These are phyloP conservation scores for Drepanosiphum platanoidis DNA, from an alignment of 2,888 invertebrate genomes.

Conservation along the genomic window DNA sequence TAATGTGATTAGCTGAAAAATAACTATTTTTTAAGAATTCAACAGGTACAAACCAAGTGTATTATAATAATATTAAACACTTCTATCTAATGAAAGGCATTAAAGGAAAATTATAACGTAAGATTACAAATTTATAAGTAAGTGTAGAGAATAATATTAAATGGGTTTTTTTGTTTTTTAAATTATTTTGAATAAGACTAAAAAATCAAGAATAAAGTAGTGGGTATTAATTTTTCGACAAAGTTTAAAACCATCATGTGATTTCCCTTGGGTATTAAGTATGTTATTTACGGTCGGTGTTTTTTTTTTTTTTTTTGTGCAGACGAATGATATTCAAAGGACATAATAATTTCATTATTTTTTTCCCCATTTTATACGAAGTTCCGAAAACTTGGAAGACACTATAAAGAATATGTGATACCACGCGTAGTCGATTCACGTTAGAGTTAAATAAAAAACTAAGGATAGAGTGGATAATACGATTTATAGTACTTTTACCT, in stretches of 20 bases:
- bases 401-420: slow-evolving; percentile 33
- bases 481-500: slow-evolving; percentile 43
- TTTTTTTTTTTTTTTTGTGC: slow-evolving; percentile 15
- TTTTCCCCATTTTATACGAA: slow-evolving; percentile 17
- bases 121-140: not conserved
- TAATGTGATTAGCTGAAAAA: too few species aligned
- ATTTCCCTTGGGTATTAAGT: slow-evolving; percentile 51
- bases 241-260: slow-evolving; percentile 58
- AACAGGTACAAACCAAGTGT: not conserved
- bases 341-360: slow-evolving; percentile 59
- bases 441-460: slow-evolving; percentile 36
- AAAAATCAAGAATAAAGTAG: slow-evolving; percentile 21
- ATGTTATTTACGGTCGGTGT: slow-evolving; percentile 49
- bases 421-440: slow-evolving; percentile 36
- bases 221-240: slow-evolving; percentile 49
- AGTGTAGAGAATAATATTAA: not conserved
- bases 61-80: not conserved
- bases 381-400: slow-evolving; percentile 32
- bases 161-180: not conserved
- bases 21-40: not conserved
- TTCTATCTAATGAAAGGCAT: not conserved
- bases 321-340: slow-evolving; percentile 59
- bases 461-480: slow-evolving; percentile 46
- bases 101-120: not conserved
- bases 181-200: not conserved